These are phyloP conservation scores for Trachelipus rathkii DNA, from an alignment of 1,140 invertebrate genomes.

Conservation along the genomic window DNA sequence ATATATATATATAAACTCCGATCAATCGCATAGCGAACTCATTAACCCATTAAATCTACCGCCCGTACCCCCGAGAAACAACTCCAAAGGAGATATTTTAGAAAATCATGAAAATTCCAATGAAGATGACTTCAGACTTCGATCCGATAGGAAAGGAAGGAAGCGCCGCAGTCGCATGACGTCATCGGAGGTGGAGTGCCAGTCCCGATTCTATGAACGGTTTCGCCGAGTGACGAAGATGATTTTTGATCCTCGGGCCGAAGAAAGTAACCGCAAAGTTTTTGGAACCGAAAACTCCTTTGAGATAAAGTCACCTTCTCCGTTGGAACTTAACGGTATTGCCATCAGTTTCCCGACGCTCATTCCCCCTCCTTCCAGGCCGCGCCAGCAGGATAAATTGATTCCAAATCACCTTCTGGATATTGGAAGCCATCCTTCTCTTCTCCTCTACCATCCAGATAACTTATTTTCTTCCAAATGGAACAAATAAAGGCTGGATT, in stretches of 20 bases:
- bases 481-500: conserved; percentile 4
- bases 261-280: background rate
- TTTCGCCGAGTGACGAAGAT: conserved; percentile 68
- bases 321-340: background rate
- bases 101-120: conserved; percentile 5
- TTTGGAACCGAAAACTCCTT: background rate
- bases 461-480: background rate
- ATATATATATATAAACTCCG: too few species aligned
- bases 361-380: background rate
- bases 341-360: background rate
- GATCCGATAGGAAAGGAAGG: conserved; percentile 37
- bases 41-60: background rate
- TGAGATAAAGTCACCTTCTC: background rate
- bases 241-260: conserved; percentile 58
- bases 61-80: background rate
- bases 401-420: background rate
- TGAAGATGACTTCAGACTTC: conserved; percentile 38
- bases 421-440: background rate
- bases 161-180: background rate
- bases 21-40: background rate
- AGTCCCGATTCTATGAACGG: conserved; percentile 51
- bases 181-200: conserved; percentile 12
- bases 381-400: background rate
- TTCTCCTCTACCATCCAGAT: background rate
- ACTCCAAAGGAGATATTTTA: background rate